Evolutionary conservation across 2,113 vertebrate species (phyloP).

Genomic region (Columbina picui): DNA sequence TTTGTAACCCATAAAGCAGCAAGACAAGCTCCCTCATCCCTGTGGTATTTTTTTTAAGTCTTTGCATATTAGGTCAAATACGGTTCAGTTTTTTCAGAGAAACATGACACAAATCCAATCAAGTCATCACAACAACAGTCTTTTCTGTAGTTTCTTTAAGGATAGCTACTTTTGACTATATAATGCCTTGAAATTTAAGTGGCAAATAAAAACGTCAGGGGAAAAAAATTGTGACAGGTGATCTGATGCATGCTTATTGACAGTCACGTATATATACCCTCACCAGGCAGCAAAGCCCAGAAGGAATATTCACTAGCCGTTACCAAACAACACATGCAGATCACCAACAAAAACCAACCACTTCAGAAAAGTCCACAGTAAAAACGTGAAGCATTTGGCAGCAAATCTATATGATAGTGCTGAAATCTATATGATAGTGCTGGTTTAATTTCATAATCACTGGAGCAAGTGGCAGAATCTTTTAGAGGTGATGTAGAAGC

Average conservation of each 20-base stretch:
- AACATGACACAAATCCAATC: not conserved
- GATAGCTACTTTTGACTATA: not conserved
- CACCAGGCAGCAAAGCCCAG: not conserved
- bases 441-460: not conserved
- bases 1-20: not conserved
- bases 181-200: not conserved
- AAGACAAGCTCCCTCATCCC: not conserved
- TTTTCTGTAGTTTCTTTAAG: not conserved
- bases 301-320: not conserved
- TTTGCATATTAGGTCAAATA: not conserved
- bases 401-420: not conserved
- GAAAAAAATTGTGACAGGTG: not conserved
- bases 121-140: not conserved
- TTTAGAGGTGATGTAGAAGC: not conserved
- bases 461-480: not conserved
- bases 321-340: not conserved
- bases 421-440: not conserved
- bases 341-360: not conserved
- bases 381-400: not conserved
- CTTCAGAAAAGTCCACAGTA: not conserved
- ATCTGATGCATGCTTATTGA: not conserved
- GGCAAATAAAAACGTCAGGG: not conserved
- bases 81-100: not conserved
- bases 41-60: not conserved
- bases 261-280: accelerated